Percentiles rank a stretch among this genome's conserved stretches.
Conservation (phyloP, 2,113 vertebrate genomes). For the Eurypyga helias region DNA sequence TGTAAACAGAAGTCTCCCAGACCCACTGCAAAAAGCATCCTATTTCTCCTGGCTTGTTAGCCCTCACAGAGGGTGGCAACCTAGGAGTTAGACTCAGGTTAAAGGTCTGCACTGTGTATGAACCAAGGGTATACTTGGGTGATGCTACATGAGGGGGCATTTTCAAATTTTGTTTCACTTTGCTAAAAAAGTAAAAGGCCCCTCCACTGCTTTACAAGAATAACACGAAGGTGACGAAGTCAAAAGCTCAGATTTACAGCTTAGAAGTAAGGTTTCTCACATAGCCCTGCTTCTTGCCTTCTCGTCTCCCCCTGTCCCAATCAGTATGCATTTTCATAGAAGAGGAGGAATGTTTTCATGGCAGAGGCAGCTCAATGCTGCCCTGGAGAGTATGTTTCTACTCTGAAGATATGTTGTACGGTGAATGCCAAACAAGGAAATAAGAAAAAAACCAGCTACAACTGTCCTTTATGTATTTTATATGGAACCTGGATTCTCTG, state of each 20-base stretch:
- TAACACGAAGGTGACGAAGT: neutral
- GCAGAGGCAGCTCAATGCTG: neutral
- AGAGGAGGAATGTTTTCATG: neutral
- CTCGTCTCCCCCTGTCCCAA: rapidly evolving
- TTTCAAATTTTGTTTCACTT: neutral
- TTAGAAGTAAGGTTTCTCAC: neutral
- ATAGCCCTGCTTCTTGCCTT: neutral
- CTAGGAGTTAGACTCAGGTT: rapidly evolving
- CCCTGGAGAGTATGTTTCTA: neutral
- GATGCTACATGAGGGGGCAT: neutral
- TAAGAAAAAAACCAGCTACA: neutral
- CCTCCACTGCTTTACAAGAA: neutral
- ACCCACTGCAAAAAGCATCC: neutral
- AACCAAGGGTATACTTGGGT: neutral
- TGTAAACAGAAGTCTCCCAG: neutral
- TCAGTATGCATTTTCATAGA: neutral
- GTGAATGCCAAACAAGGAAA: neutral
- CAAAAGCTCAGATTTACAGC: neutral
- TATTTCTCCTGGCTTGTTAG: neutral
- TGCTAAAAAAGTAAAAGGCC: neutral
- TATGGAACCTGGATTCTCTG: neutral
- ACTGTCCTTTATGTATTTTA: neutral
- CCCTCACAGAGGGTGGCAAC: neutral
- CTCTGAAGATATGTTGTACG: neutral
- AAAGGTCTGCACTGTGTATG: neutral